Evolutionary conservation across 2,888 invertebrate genomes (phyloP), one percentile per base, ranked within the genome.

Genomic region (Melinaea marsaeus): DNA sequence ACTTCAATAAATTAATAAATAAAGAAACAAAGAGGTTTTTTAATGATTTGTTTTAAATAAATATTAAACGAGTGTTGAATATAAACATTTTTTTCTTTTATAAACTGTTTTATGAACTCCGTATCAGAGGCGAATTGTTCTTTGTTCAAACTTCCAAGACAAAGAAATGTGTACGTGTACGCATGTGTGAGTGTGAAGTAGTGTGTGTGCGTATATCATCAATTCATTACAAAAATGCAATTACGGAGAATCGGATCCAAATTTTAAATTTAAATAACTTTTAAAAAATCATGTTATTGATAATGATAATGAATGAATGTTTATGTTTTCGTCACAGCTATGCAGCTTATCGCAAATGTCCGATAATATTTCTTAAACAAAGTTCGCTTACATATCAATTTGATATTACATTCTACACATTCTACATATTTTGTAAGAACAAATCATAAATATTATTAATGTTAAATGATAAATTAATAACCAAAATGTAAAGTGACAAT

Each of bases 141-240:
- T 79, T 78, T 78, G 78, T 78, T 73, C 69, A 56, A 37, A 42
- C 42, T 42, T 42, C 7, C 9, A 62, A 72, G 69, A 78, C 78
- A 79, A 79, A 74, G 78, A 75, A 71, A 66, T 68, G 64, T 61
- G 66, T 73, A 74, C 74, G 71, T 70, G 73, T 47, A 60, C 66
- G 67, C 67, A 69, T 72, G 72, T 69, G 66, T 69, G 72, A 71
- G 67, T 6, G 46, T 55, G 64, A 57, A 58, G 42, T 3, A 32
- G 51, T 57, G 32, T 58, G 61, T 57, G 58, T 63, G 59, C 57
- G 47, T 65, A 1, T 22, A 22, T 63, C 58, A 61, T 65, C 63
- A 65, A 59, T 32, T 32, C 22, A 32, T 51, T 51, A 51, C 51
- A 51, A 51, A 51, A 51, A 51, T 51, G 51, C 51, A 51, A 51